Base-by-base conservation (phyloP, 1,140 invertebrate species). In the Gryon sp. region DNA sequence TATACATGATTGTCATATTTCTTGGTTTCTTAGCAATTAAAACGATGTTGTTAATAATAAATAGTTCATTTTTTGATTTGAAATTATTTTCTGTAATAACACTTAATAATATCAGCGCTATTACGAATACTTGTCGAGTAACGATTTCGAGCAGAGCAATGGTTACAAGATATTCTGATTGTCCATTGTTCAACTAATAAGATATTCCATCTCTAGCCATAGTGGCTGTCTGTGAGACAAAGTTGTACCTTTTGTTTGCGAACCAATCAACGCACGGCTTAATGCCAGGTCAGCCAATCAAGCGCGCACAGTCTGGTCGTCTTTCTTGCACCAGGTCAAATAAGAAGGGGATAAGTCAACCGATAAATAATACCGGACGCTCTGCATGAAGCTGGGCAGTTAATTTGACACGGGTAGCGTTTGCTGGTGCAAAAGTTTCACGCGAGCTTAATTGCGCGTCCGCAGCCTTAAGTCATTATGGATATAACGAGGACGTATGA, bases 111-210 rank as follows among this genome's bases (percentile, higher is more conserved):
- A 8, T 18, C 14, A 15, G 7, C n/a, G n/a, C 41, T 20, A 50
- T 36, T 38, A 43, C 28, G 2, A 55, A 28, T 30, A 41, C 38
- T 41, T 65, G 41, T 28, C 15, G 18, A 32, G 38, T n/a, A 9
- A 45, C 16, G 5, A 53, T 36, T 8, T 28, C 14, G 30, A 85
- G 83, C 82, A 76, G 81, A 60, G 28, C 32, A 22, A 82, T 80
- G 81, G 74, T 76, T 82, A 82, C 84, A 83, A 80, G 79, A 82
- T 81, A 82, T 78, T 82, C 83, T 87, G 85, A 86, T 87, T 86
- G 85, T 84, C 83, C 83, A 87, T 86, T 86, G 86, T 87, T 83
- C 86, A 80, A 81, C 80, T 87, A 86, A 87, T 86, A 86, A 87
- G 85, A 85, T 85, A 86, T 86, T 87, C 83, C 82, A 80, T 85